Evolutionary conservation across 2,113 vertebrate species (phyloP).

Genomic region (Alaudala cheleensis): DNA sequence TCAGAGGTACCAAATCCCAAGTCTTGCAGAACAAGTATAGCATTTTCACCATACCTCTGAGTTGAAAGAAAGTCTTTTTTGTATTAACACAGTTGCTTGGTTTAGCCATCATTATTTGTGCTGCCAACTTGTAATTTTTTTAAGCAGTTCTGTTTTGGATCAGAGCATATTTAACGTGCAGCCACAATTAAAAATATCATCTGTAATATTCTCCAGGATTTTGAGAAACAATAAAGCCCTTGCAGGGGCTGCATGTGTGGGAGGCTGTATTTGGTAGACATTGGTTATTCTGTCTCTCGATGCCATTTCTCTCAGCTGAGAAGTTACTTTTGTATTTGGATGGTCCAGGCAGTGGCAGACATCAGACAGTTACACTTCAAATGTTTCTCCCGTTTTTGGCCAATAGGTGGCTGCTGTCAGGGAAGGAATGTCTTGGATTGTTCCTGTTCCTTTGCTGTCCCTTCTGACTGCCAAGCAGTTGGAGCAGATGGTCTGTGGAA

Average conservation of each 20-base stretch:
- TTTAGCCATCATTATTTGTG: not conserved
- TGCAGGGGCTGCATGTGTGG: not conserved
- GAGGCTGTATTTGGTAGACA: not conserved
- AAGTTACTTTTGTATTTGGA: not conserved
- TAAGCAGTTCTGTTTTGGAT: not conserved
- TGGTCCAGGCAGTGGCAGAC: not conserved
- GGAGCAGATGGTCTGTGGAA: constrained; percentile 87
- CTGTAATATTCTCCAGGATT: not conserved
- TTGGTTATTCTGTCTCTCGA: not conserved
- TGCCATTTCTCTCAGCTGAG: not conserved
- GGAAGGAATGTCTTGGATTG: constrained; percentile 88
- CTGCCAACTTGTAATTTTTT: not conserved
- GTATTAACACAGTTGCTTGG: not conserved
- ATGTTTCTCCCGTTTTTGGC: not conserved
- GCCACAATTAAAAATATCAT: not conserved
- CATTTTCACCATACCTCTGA: not conserved
- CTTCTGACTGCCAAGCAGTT: constrained; percentile 85
- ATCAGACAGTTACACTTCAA: not conserved
- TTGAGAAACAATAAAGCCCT: not conserved
- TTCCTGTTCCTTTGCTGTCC: constrained; percentile 83
- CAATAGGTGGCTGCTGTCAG: constrained; percentile 84
- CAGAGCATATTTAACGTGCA: not conserved
- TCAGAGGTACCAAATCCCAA: not conserved
- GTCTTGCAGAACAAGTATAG: not conserved
- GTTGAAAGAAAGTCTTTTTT: not conserved